Evolutionary conservation across 1,140 invertebrate species (phyloP).

Genomic region (Hermetia illucens): DNA sequence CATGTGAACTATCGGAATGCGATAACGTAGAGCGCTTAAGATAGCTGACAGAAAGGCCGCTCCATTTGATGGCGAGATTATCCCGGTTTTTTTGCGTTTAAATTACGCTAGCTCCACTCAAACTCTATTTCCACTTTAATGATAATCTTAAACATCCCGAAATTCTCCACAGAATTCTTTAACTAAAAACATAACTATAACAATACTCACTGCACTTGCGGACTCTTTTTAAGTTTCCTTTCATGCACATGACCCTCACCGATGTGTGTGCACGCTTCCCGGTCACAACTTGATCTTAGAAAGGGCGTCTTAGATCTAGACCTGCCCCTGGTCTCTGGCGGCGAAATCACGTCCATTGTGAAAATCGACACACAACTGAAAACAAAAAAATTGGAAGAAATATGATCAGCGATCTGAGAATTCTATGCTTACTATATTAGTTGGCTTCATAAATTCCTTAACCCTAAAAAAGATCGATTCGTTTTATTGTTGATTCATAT

Average conservation of each 20-base stretch:
- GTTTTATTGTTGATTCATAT: no score
- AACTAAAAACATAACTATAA: conserved; percentile 15
- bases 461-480: no score
- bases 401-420: no score
- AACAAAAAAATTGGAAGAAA: no score
- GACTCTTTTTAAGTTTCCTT: conserved; percentile 30
- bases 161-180: conserved; percentile 21
- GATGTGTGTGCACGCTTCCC: conserved; percentile 33
- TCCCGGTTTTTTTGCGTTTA: conserved; percentile 8
- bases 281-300: conserved; percentile 36
- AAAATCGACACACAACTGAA: no score
- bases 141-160: conserved; percentile 9
- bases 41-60: conserved; percentile 11
- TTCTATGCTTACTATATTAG: no score
- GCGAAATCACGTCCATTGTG: no score
- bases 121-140: conserved; percentile 5
- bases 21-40: conserved; percentile 5
- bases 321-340: conserved; percentile 32
- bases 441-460: no score
- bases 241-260: conserved; percentile 32
- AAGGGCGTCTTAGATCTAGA: conserved; percentile 47
- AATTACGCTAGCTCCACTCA: conserved; percentile 5
- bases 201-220: conserved; percentile 36
- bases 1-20: no score
- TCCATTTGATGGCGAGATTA: conserved; percentile 8